A percentile compares a stretch with the other conserved stretches of the same genome.
Evolutionary conservation across 2,113 vertebrate species (phyloP).

Genomic region (Gila orcuttii): DNA sequence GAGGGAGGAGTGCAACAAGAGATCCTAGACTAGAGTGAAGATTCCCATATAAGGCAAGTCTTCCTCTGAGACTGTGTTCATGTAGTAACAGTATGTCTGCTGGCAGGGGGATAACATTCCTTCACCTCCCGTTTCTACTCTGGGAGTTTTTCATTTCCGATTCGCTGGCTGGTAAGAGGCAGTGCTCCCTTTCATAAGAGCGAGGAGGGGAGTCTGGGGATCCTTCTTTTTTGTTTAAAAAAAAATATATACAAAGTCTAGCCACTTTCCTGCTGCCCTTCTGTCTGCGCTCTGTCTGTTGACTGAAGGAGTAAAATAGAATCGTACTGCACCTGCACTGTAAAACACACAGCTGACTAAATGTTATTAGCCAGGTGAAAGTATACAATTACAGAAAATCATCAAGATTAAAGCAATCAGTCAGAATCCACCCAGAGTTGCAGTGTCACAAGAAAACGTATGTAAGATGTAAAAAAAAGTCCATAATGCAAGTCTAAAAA

Average conservation of each 20-base stretch:
- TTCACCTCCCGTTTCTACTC: slow-evolving; percentile 81
- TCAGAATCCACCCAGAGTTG: background rate
- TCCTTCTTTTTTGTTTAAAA: slow-evolving; percentile 77
- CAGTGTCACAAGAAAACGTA: background rate
- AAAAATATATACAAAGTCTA: slow-evolving; percentile 91
- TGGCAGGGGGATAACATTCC: slow-evolving; percentile 88
- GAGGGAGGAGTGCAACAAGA: slow-evolving; percentile 52
- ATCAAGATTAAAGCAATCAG: slow-evolving; percentile 40
- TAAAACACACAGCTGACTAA: slow-evolving; percentile 74
- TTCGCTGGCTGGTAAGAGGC: slow-evolving; percentile 86
- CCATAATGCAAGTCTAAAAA: background rate
- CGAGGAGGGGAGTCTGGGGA: slow-evolving; percentile 80
- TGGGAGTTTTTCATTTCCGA: slow-evolving; percentile 95
- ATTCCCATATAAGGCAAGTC: slow-evolving; percentile 87
- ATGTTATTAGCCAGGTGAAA: slow-evolving; percentile 75
- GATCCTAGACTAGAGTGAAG: slow-evolving; percentile 70
- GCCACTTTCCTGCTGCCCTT: slow-evolving; percentile 89
- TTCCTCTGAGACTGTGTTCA: slow-evolving; percentile 83
- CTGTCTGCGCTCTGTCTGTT: slow-evolving; percentile 83
- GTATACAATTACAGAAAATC: slow-evolving; percentile 51
- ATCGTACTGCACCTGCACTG: slow-evolving; percentile 80
- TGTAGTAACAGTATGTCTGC: slow-evolving; percentile 84
- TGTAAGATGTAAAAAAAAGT: background rate
- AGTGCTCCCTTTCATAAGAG: slow-evolving; percentile 84
- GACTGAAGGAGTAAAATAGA: slow-evolving; percentile 86